Conservation (phyloP, 1,140 invertebrate species). For the Andrena cerasifolii region DNA sequence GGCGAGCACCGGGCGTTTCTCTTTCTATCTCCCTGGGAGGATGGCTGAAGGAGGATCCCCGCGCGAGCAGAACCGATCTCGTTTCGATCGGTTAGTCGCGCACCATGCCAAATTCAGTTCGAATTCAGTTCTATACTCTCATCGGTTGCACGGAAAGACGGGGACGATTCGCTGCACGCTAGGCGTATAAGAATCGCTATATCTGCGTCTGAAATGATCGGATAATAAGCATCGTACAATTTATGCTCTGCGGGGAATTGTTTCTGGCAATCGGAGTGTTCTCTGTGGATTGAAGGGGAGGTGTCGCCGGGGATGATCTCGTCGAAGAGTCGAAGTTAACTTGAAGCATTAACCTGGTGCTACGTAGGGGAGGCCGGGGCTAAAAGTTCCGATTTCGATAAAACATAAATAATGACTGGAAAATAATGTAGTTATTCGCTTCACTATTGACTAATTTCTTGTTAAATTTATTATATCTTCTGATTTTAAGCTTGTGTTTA, state of each 20-base stretch:
- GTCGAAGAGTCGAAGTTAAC: no score
- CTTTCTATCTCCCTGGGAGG: not conserved
- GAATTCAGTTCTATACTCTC: not conserved
- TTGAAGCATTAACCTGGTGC: no score
- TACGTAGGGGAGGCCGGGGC: no score
- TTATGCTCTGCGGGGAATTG: not conserved
- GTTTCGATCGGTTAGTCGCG: conserved; percentile 17
- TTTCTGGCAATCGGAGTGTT: not conserved
- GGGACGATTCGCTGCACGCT: no score
- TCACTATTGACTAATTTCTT: no score
- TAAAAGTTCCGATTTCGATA: no score
- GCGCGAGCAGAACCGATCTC: not conserved
- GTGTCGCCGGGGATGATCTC: not conserved
- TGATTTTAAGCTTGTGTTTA: no score
- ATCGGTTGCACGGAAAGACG: not conserved
- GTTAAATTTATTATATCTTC: no score
- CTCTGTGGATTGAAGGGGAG: not conserved
- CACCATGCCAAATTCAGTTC: conserved; percentile 5
- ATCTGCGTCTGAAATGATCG: not conserved
- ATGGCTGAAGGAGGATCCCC: not conserved
- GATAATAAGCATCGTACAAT: not conserved
- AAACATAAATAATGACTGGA: no score
- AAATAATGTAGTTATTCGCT: no score
- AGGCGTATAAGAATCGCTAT: not conserved
- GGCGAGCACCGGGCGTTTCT: no score